Evolutionary conservation across 2,797 vertebrate genomes (phyloP).

Genomic region (Tokudaia muenninki): DNA sequence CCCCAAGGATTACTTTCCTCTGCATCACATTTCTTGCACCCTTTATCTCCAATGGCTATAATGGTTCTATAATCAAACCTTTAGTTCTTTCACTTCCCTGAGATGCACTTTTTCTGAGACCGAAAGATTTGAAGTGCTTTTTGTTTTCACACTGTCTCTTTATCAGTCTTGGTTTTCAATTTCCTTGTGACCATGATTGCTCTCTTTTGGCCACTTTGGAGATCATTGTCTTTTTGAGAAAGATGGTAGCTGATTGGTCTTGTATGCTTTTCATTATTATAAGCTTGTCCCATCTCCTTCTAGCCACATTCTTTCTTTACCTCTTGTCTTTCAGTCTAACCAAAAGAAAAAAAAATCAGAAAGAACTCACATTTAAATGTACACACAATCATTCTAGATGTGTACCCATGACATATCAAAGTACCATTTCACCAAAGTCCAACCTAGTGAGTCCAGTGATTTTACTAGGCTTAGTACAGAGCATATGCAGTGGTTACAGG

Average conservation of each 20-base stretch:
- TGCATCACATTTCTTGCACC: neutral
- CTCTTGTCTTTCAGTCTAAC: neutral
- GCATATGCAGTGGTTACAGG: neutral
- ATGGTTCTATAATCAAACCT: slow-evolving; percentile 25
- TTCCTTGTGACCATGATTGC: slow-evolving; percentile 44
- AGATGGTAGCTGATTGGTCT: slow-evolving; percentile 14
- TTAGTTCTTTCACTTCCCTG: neutral
- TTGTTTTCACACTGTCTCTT: slow-evolving; percentile 35
- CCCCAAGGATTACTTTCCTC: neutral
- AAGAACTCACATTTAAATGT: neutral
- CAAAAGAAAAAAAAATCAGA: neutral
- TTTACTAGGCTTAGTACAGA: neutral
- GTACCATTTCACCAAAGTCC: neutral
- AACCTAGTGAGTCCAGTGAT: neutral
- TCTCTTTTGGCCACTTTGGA: slow-evolving; percentile 22
- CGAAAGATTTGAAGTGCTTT: slow-evolving; percentile 21
- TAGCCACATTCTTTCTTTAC: neutral
- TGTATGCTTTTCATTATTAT: neutral
- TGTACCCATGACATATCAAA: neutral
- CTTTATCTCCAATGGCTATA: neutral
- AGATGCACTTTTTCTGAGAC: slow-evolving; percentile 48
- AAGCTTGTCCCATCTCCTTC: neutral
- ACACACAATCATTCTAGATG: neutral
- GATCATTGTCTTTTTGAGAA: slow-evolving; percentile 36
- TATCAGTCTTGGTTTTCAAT: slow-evolving; percentile 57